A percentile compares a stretch with the other conserved stretches of the same genome.
These are phyloP conservation scores for Rotaria socialis DNA, from an alignment of 2,888 invertebrate species.

Conservation along the genomic window DNA sequence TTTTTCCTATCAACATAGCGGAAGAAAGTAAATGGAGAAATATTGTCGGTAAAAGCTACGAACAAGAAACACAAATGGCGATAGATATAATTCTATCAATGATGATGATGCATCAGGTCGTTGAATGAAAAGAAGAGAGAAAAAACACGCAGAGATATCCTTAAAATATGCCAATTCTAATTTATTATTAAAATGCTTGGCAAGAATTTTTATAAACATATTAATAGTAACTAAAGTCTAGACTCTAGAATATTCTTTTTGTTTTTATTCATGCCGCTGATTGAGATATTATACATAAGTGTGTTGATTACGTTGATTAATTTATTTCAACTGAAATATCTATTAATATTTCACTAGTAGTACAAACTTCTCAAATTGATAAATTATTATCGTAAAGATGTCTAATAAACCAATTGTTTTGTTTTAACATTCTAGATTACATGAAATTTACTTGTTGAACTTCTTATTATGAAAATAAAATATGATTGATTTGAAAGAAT, in stretches of 20 bases:
- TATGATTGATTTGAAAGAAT: too few species aligned
- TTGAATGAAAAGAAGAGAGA: neutral
- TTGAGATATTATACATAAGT: too few species aligned
- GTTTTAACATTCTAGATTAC: too few species aligned
- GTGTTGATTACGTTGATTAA: neutral
- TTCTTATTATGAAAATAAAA: too few species aligned
- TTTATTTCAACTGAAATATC: neutral
- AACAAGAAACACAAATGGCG: neutral
- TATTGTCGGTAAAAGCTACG: neutral
- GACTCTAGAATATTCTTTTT: neutral
- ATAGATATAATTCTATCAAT: neutral
- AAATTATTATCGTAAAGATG: too few species aligned
- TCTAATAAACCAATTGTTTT: too few species aligned
- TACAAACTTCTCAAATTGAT: too few species aligned
- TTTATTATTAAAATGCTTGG: neutral
- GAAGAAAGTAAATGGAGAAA: neutral
- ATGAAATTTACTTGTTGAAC: too few species aligned
- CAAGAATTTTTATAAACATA: neutral
- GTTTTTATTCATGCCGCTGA: too few species aligned
- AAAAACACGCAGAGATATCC: neutral
- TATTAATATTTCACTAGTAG: neutral
- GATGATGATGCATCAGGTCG: neutral
- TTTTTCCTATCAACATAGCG: neutral
- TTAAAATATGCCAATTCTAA: neutral
- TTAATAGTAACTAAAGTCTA: neutral